Evolutionary conservation across 1,140 invertebrate species (phyloP), one percentile per base, ranked within the genome.

Genomic region (Helicoverpa armigera): DNA sequence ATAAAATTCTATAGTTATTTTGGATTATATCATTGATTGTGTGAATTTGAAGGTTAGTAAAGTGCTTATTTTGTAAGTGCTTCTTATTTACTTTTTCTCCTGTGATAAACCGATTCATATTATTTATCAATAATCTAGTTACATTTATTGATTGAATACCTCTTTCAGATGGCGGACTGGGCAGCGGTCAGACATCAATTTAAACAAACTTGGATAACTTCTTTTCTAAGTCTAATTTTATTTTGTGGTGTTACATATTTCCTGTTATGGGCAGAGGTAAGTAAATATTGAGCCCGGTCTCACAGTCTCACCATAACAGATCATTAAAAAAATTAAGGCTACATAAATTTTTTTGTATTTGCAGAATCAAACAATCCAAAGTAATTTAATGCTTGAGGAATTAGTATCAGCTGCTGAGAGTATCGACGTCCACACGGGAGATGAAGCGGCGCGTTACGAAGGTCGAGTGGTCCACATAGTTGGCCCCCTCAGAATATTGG

Each of bases 401-500:
- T 74, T 95, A 14, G 78, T 94, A 23, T 89, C 88, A 63, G 86
- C 85, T 11, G 92, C 92, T 29, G 91, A 90, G 29, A 93, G 87
- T 83, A 89, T 94, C 60, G 92, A 94, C 87, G 93, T 94, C 5
- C 91, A 92, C 43, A 85, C 83, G 5, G 85, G 78, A 1, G 89
- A 92, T 81, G 91, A 93, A 29, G 83, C 90, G 3, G 77, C 83
- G 4, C 81, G 85, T 2, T 97, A 97, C 87, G 97, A 98, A 90
- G 97, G 97, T 0, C 96, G 96, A 83, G 96, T 98, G 51, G 96
- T 98, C 0, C 97, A 98, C 91, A 94, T 98, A 5, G 96, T 95
- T 67, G 98, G 98, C 0, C 95, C 96, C 18, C 92, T 99, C 16
- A 91, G 96, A 23, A 96, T 98, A 63, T 95, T 96, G n/a, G 97